Conservation (phyloP, 2,113 vertebrate genomes). For the Xyrauchen texanus region DNA sequence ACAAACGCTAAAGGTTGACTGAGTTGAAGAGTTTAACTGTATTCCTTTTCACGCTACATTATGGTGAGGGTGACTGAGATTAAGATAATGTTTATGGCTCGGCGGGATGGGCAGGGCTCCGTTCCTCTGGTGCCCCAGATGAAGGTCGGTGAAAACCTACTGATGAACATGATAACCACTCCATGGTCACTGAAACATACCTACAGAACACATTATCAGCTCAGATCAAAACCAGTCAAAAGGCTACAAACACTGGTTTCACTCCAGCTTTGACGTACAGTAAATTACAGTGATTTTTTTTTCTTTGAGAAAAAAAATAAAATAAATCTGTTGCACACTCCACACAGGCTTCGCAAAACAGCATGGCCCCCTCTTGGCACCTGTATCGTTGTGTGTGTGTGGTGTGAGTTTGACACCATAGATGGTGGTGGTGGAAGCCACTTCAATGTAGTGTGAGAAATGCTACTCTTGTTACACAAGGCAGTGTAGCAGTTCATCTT, state of each 20-base stretch:
- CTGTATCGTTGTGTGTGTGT: conserved; percentile 13
- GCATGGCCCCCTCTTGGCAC: conserved; percentile 31
- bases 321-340: conserved; percentile 63
- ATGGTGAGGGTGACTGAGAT: conserved; percentile 71
- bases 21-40: conserved; percentile 71
- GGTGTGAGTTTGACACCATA: conserved; percentile 28
- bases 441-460: conserved; percentile 81
- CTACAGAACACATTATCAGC: conserved; percentile 77
- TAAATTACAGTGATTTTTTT: conserved; percentile 84
- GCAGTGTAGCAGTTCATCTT: conserved; percentile 81
- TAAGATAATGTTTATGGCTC: conserved; percentile 65
- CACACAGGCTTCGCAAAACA: conserved; percentile 54
- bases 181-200: conserved; percentile 79
- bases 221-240: conserved; percentile 80
- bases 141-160: conserved; percentile 61
- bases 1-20: conserved; percentile 84
- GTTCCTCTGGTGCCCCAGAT: conserved; percentile 33
- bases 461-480: conserved; percentile 76
- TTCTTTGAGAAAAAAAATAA: conserved; percentile 54
- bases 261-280: conserved; percentile 78
- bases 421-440: conserved; percentile 62
- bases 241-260: conserved; percentile 81
- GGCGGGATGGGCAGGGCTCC: not conserved
- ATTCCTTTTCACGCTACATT: conserved; percentile 83
- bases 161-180: conserved; percentile 80